These are phyloP conservation scores for Apantesis nais DNA, from an alignment of 2,888 invertebrate species.

Conservation along the genomic window DNA sequence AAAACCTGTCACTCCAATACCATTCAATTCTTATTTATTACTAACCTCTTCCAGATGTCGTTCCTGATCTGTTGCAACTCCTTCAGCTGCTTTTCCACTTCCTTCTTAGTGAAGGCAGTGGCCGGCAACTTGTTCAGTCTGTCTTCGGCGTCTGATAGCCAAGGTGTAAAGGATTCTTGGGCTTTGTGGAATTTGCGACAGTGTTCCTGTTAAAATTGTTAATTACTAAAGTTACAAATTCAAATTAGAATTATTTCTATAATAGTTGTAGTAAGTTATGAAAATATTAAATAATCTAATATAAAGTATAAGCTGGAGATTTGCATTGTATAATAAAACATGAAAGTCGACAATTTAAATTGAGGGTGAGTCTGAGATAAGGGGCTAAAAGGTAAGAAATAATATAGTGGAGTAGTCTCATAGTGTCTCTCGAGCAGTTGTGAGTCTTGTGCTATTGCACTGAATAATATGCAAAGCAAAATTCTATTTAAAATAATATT, in stretches of 20 bases:
- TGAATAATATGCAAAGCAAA: background rate
- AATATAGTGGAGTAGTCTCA: background rate
- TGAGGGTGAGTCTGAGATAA: background rate
- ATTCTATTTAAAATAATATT: background rate
- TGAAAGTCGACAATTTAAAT: background rate
- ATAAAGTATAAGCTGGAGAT: too few species aligned
- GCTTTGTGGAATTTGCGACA: constrained; percentile 95
- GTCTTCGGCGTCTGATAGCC: constrained; percentile 95
- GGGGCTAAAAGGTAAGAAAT: too few species aligned
- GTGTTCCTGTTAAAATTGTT: constrained; percentile 87
- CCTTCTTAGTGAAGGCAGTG: constrained; percentile 92
- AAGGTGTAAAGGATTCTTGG: constrained; percentile 94
- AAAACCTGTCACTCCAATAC: background rate
- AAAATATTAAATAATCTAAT: too few species aligned
- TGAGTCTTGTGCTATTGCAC: too few species aligned
- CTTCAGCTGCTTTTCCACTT: constrained; percentile 94
- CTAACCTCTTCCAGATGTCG: constrained; percentile 93
- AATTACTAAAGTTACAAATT: background rate
- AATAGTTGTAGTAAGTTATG: too few species aligned
- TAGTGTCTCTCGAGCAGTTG: too few species aligned
- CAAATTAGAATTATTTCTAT: too few species aligned
- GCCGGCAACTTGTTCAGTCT: constrained; percentile 92
- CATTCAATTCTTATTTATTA: background rate
- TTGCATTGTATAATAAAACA: background rate
- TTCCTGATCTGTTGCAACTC: constrained; percentile 96